phyloP scores from a whole-genome alignment of 2,888 invertebrate species.

The Pinctada fucata region DNA sequence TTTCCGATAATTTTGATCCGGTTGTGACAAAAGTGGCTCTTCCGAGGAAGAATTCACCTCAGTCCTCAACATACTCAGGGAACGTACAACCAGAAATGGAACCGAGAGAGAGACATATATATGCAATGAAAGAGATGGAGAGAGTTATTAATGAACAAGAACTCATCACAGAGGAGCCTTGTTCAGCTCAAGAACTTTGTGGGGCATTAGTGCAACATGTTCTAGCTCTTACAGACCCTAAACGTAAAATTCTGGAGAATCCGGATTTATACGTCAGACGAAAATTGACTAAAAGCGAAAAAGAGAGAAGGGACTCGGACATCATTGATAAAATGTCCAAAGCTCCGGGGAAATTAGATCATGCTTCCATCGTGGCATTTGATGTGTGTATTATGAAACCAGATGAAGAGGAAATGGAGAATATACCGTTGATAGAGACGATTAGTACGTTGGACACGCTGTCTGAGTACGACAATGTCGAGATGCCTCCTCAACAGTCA shows the following conservation, averaged over 20 bases:
- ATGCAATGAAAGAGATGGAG: slow-evolving; percentile 82
- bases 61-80: slow-evolving; percentile 40
- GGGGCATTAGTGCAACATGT: slow-evolving; percentile 75
- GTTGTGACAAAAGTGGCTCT: slow-evolving; percentile 91
- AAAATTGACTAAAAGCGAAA: slow-evolving; percentile 71
- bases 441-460: slow-evolving; percentile 22
- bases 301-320: slow-evolving; percentile 71
- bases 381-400: slow-evolving; percentile 80
- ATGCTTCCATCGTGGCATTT: slow-evolving; percentile 90
- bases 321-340: slow-evolving; percentile 86
- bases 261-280: slow-evolving; percentile 72
- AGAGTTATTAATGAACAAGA: slow-evolving; percentile 75
- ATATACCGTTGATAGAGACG: slow-evolving; percentile 50
- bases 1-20: slow-evolving; percentile 94
- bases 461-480: slow-evolving; percentile 18
- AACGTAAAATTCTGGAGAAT: slow-evolving; percentile 89
- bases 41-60: slow-evolving; percentile 51
- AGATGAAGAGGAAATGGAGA: slow-evolving; percentile 64
- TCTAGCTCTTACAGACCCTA: slow-evolving; percentile 85
- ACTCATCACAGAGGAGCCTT: slow-evolving; percentile 72
- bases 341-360: slow-evolving; percentile 92
- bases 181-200: slow-evolving; percentile 75
- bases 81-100: slow-evolving; percentile 72
- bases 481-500: slow-evolving; percentile 31
- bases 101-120: slow-evolving; percentile 84